Conservation (phyloP, 2,113 vertebrate species). For the Isurus oxyrinchus region DNA sequence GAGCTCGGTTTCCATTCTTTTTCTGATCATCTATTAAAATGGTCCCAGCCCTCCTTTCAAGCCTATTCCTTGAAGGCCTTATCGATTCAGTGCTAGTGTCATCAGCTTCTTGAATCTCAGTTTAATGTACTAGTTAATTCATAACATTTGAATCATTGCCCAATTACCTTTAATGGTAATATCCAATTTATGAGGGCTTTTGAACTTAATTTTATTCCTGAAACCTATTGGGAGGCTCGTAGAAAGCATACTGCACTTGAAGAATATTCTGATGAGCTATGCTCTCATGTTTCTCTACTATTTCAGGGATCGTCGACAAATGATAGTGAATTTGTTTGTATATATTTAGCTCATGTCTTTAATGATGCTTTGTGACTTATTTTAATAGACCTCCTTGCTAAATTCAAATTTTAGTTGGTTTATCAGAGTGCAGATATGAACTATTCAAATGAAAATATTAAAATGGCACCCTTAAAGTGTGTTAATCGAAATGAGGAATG, state of each 20-base stretch:
- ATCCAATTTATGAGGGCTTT: slow-evolving; percentile 24
- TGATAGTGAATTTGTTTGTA: background rate
- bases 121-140: slow-evolving; percentile 23
- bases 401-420: background rate
- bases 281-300: background rate
- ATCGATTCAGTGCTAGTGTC: background rate
- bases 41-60: background rate
- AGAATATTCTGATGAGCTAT: slow-evolving; percentile 21
- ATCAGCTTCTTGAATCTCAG: background rate
- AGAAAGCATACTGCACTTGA: background rate
- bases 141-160: slow-evolving; percentile 22
- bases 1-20: background rate
- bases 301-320: background rate
- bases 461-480: background rate
- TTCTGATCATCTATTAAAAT: slow-evolving; percentile 5
- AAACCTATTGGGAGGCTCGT: background rate
- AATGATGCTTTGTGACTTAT: background rate
- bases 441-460: background rate
- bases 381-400: background rate
- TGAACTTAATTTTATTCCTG: slow-evolving; percentile 17
- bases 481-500: background rate
- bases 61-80: slow-evolving; percentile 15
- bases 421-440: background rate
- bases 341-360: background rate
- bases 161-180: slow-evolving; percentile 14